Percentiles rank a stretch among this genome's conserved stretches.
Conservation (phyloP, 2,888 invertebrate genomes). For the Ptychoptera contaminata region DNA sequence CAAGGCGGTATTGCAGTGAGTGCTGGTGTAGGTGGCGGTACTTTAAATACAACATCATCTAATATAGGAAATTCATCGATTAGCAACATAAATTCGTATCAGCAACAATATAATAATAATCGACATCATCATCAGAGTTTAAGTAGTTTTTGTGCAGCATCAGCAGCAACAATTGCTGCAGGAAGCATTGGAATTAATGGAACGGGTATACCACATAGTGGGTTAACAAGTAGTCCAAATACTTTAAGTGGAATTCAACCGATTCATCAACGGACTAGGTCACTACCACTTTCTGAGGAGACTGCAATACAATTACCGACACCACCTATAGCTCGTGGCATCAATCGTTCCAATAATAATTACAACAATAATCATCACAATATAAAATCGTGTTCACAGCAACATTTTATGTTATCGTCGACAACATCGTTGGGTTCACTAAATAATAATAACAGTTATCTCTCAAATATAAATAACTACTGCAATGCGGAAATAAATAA, state of each 20-base stretch:
- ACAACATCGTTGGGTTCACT: not conserved
- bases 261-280: constrained; percentile 50
- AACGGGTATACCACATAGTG: not conserved
- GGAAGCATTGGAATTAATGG: not conserved
- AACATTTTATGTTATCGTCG: not conserved
- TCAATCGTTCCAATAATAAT: not conserved
- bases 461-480: constrained; percentile 2
- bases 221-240: not conserved
- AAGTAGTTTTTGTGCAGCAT: constrained; percentile 1
- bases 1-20: not conserved
- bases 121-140: not conserved
- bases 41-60: not conserved
- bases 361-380: constrained; percentile 1
- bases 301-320: constrained; percentile 20
- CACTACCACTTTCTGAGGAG: constrained; percentile 47
- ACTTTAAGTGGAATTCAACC: constrained; percentile 22
- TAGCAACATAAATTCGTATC: not conserved
- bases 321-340: constrained; percentile 5
- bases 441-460: constrained; percentile 3
- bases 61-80: not conserved
- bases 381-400: not conserved
- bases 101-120: constrained; percentile 1
- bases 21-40: not conserved
- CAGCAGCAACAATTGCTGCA: not conserved
- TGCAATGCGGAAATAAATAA: constrained; percentile 4